Conservation (phyloP, 2,113 vertebrate genomes). For the Rhombomys opimus region DNA sequence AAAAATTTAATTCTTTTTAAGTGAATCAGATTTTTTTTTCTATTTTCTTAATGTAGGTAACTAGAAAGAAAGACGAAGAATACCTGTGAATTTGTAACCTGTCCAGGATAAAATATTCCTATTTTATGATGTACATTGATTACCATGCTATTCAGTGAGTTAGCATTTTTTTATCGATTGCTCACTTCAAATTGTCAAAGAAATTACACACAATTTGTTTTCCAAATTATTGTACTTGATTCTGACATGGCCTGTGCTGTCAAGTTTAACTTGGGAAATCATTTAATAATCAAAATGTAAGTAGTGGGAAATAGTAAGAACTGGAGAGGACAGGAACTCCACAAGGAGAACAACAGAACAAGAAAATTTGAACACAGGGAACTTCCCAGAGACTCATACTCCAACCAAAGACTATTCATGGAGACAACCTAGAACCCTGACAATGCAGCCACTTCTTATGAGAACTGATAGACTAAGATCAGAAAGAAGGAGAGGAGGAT, state of each 20-base stretch:
- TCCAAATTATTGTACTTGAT: slow-evolving; percentile 71
- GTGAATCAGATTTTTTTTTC: background rate
- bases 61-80: slow-evolving; percentile 64
- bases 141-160: slow-evolving; percentile 59
- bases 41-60: slow-evolving; percentile 49
- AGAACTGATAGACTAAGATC: no score
- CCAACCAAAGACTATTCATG: no score
- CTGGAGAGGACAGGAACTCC: no score
- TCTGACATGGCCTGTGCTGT: slow-evolving; percentile 53
- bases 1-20: slow-evolving; percentile 32
- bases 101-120: slow-evolving; percentile 66
- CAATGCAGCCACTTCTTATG: no score
- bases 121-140: slow-evolving; percentile 70
- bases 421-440: no score
- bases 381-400: no score
- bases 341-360: no score
- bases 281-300: slow-evolving; percentile 75
- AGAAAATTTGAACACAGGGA: no score
- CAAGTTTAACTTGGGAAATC: slow-evolving; percentile 62
- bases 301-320: no score
- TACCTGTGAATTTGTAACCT: slow-evolving; percentile 43
- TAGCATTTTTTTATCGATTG: slow-evolving; percentile 50
- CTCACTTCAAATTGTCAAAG: slow-evolving; percentile 59
- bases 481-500: no score
- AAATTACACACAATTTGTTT: slow-evolving; percentile 79